Base-by-base conservation (phyloP, 2,888 invertebrate genomes). In the Polyommatus icarus region DNA sequence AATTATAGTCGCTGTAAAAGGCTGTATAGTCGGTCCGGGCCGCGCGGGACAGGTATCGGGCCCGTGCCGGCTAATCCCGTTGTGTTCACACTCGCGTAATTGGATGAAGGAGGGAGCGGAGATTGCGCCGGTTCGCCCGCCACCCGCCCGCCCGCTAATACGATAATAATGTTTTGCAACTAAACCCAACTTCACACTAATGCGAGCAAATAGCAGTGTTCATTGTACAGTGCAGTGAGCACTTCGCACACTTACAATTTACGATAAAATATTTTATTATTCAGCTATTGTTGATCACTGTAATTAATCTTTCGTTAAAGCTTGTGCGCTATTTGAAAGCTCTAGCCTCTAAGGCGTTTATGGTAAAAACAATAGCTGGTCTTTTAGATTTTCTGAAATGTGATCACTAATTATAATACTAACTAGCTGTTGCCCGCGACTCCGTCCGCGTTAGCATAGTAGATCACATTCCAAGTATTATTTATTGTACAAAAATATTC, bases 11-110 rank as follows among this genome's bases (percentile, higher is more conserved):
- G 67, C 29, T 67, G 29, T 67, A 67, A 32, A 67, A 67, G 67
- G 67, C 67, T 67, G 29, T 67, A 32, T 59, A 7, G 29, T 5
- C 15, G 10, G 67, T 32, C 12, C 67, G 15, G 12, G 61, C 10
- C 71, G 61, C 71, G 73, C 78, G 75, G 78, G 67, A 67, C 67
- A 67, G 67, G 67, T 67, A 67, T 67, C 67, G 67, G 67, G 67
- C 67, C 78, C 76, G 76, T 83, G 83, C 86, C 85, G 85, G 86
- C 85, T 91, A 91, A 91, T 90, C 89, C 89, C 87, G 87, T 86
- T 86, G 88, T 88, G 90, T 90, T 91, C 91, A 91, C 92, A 91
- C 91, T 91, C 88, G 82, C 87, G 88, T 93, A 92, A 92, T 93
- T 91, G 92, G 91, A 93, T 92, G 89, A 91, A 91, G 90, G 89